phyloP scores from a whole-genome alignment of 1,140 invertebrate species.

The Achroia grisella region DNA sequence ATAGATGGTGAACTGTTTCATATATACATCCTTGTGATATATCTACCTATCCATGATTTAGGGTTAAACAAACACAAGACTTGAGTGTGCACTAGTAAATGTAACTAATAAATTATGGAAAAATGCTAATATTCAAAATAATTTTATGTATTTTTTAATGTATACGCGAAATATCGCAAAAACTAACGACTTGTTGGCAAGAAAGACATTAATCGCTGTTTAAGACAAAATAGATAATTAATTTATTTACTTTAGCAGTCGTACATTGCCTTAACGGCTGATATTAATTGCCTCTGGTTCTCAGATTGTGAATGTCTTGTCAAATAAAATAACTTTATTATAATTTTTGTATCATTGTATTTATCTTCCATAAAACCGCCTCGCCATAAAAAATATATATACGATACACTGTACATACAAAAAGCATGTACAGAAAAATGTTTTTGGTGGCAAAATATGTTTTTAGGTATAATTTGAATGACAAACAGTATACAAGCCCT shows the following conservation, averaged over 20 bases:
- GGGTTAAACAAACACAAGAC: constrained; percentile 36
- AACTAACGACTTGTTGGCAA: constrained; percentile 52
- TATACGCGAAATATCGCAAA: constrained; percentile 8
- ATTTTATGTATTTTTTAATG: constrained; percentile 25
- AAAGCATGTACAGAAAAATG: too few species aligned
- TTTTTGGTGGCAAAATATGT: too few species aligned
- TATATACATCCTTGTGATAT: constrained; percentile 28
- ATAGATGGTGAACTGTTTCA: constrained; percentile 7
- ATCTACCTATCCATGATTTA: constrained; percentile 35
- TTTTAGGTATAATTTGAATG: too few species aligned
- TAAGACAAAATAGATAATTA: constrained; percentile 53
- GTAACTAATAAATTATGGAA: constrained; percentile 28
- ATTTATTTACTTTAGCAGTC: constrained; percentile 61
- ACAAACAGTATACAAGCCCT: too few species aligned
- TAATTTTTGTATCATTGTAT: background rate
- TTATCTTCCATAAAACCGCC: background rate
- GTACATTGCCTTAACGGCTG: constrained; percentile 61
- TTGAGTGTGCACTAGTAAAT: constrained; percentile 41
- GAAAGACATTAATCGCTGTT: constrained; percentile 43
- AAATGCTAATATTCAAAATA: constrained; percentile 38
- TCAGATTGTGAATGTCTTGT: constrained; percentile 68
- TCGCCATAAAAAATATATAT: too few species aligned
- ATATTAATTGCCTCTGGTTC: constrained; percentile 55
- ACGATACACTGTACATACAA: too few species aligned
- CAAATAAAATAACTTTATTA: constrained; percentile 59